phyloP scores from a whole-genome alignment of 2,113 vertebrate species.

The Pteropus alecto region DNA sequence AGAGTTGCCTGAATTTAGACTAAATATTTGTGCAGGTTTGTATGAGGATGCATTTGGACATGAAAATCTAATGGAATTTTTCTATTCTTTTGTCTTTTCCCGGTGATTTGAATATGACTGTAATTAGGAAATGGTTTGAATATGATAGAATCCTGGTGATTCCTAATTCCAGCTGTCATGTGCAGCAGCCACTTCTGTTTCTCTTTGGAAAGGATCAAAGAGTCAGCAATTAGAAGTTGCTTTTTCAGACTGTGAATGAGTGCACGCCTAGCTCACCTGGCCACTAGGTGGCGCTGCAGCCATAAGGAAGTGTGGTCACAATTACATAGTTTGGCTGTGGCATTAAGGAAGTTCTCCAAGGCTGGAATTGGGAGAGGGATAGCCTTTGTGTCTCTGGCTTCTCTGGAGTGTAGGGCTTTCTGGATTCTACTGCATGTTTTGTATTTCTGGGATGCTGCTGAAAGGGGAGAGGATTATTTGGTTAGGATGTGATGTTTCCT shows the following conservation, averaged over 20 bases:
- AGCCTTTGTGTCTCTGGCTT: not conserved
- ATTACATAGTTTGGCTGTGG: slow-evolving; percentile 77
- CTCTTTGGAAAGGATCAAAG: not conserved
- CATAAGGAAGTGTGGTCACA: slow-evolving; percentile 7
- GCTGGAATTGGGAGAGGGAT: slow-evolving; percentile 7
- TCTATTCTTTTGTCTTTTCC: slow-evolving; percentile 19
- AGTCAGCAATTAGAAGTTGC: not conserved
- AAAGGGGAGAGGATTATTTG: not conserved
- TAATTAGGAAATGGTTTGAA: slow-evolving; percentile 49
- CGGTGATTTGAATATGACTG: slow-evolving; percentile 38
- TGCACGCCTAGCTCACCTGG: slow-evolving; percentile 50
- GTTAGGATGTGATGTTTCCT: not conserved
- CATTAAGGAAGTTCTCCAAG: slow-evolving; percentile 45
- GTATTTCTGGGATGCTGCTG: not conserved
- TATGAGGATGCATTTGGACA: slow-evolving; percentile 77
- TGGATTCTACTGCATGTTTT: not conserved
- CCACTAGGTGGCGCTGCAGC: slow-evolving; percentile 82
- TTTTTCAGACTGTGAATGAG: not conserved
- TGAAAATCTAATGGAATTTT: slow-evolving; percentile 71
- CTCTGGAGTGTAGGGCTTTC: not conserved
- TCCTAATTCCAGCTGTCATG: slow-evolving; percentile 27
- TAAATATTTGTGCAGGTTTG: not conserved
- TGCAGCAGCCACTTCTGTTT: slow-evolving; percentile 24
- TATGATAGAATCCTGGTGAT: slow-evolving; percentile 33
- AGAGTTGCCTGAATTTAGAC: not conserved